Evolutionary conservation across 2,797 vertebrate genomes (phyloP).

Genomic region (Leptatherina wallacei): DNA sequence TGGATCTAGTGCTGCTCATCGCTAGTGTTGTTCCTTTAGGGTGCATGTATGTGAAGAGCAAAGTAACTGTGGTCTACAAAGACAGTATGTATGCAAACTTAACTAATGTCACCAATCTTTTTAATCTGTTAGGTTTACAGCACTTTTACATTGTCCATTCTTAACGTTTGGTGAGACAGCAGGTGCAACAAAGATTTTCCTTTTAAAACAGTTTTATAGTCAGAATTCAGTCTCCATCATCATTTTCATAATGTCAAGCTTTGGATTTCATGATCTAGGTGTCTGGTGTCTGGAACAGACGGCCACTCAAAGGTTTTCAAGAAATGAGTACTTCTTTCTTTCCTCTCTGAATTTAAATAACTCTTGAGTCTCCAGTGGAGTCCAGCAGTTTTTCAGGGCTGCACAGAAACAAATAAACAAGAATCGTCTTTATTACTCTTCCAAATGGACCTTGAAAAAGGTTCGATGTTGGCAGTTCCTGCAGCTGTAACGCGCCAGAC

Average conservation of each 20-base stretch:
- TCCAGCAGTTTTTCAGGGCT: background rate
- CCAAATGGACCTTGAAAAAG: background rate
- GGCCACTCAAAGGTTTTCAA: background rate
- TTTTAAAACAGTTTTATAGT: background rate
- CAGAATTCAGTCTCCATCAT: rapidly evolving
- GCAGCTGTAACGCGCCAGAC: background rate
- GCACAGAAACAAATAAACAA: background rate
- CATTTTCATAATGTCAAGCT: background rate
- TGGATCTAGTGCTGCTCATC: slow-evolving; percentile 7
- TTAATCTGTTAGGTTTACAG: background rate
- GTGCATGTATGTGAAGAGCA: background rate
- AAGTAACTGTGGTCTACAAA: background rate
- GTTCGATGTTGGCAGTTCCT: background rate
- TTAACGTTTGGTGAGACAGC: background rate
- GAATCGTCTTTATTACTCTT: background rate
- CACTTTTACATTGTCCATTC: slow-evolving; percentile 8
- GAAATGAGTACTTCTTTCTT: background rate
- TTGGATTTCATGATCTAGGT: background rate
- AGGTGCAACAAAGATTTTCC: background rate
- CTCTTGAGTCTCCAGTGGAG: background rate
- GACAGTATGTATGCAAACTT: slow-evolving; percentile 15
- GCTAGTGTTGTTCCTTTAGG: background rate
- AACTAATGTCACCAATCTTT: background rate
- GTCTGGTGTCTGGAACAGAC: background rate
- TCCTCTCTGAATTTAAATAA: background rate